A percentile compares a stretch with the other conserved stretches of the same genome.
Conservation (phyloP, 92 coral and sea anemone species). For the Nematostella vectensis region DNA sequence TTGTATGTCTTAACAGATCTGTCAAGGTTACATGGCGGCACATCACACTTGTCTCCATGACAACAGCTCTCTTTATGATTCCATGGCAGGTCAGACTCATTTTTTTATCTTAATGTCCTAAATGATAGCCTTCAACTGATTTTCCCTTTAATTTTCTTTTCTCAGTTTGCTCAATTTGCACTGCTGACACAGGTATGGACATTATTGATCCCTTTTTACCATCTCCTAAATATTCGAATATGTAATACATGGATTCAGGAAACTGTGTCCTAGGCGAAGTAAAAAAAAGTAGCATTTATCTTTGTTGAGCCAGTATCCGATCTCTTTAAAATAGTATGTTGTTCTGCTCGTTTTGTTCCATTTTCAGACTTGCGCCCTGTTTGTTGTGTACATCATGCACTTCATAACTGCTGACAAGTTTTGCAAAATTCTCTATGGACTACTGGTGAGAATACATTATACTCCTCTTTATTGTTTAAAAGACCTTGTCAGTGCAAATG, state of each 20-base stretch:
- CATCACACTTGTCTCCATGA: constrained; percentile 49
- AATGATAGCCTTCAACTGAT: not conserved
- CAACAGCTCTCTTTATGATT: constrained; percentile 78
- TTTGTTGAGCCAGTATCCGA: too few relatives aligned
- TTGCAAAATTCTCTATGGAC: constrained; percentile 57
- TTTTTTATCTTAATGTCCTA: not conserved
- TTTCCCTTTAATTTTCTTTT: constrained; percentile 5
- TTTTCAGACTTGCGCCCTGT: constrained; percentile 80
- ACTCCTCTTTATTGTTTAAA: too few relatives aligned
- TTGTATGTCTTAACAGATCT: constrained; percentile 34
- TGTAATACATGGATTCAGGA: too few relatives aligned
- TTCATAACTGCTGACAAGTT: constrained; percentile 73
- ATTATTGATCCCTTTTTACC: too few relatives aligned
- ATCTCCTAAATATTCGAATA: too few relatives aligned
- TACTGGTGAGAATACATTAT: constrained; percentile 61
- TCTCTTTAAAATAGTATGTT: too few relatives aligned
- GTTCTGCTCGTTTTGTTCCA: too few relatives aligned
- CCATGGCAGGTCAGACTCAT: constrained; percentile 98
- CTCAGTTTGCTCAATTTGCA: constrained; percentile 96
- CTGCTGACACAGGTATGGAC: constrained; percentile 75
- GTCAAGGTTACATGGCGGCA: constrained; percentile 72
- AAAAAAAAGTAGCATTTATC: too few relatives aligned
- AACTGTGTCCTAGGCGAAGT: too few relatives aligned
- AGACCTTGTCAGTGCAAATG: too few relatives aligned
- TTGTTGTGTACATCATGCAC: constrained; percentile 66